These are phyloP conservation scores for Enhydra lutris DNA, from an alignment of 2,113 vertebrate genomes.

Conservation along the genomic window DNA sequence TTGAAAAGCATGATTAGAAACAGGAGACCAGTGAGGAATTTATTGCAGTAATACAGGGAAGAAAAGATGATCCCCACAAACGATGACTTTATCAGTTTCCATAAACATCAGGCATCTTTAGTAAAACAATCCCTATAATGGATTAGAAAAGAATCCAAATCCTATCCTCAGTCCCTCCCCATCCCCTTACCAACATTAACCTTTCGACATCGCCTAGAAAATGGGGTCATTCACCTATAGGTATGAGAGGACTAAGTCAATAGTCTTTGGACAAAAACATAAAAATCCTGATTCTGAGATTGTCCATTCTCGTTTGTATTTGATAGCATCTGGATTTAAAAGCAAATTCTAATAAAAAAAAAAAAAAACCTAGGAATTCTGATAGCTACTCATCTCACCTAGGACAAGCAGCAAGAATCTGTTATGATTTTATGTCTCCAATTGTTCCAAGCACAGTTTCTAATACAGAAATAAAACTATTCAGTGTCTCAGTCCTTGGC, in stretches of 20 bases:
- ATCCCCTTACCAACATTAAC: background rate
- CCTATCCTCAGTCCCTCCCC: background rate
- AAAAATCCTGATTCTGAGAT: background rate
- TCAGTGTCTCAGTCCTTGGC: constrained; percentile 77
- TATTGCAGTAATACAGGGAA: background rate
- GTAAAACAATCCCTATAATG: background rate
- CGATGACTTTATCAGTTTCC: background rate
- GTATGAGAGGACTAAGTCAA: background rate
- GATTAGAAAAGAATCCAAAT: background rate
- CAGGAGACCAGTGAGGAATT: background rate
- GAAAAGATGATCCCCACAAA: background rate
- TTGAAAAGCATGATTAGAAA: background rate
- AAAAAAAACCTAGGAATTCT: background rate
- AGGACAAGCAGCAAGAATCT: background rate
- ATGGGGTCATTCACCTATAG: background rate
- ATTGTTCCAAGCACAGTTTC: constrained; percentile 82
- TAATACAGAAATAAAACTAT: constrained; percentile 83
- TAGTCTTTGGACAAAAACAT: background rate
- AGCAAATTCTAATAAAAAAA: background rate
- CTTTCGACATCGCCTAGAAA: background rate
- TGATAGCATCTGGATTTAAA: background rate
- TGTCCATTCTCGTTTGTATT: background rate
- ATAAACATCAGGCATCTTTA: background rate
- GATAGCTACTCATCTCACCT: background rate
- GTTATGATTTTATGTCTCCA: constrained; percentile 74